Base-by-base conservation (phyloP, 2,888 invertebrate species). In the Megamerina dolium region DNA sequence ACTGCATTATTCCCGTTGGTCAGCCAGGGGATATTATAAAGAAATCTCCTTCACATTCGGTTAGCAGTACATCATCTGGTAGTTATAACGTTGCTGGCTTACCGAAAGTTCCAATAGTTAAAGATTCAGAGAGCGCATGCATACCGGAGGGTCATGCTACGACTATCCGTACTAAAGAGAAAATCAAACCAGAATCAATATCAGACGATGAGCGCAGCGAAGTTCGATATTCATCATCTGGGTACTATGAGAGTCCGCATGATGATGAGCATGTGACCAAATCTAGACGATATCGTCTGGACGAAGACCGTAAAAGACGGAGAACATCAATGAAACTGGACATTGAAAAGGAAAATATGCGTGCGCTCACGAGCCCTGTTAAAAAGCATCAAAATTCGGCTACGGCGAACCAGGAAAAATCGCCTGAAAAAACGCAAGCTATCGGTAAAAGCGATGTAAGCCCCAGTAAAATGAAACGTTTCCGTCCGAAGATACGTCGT, bases 281-380 rank as follows among this genome's bases (percentile, higher is more conserved):
- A 41, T 51, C 53, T 1, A 59, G 70, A n/a, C 61, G 68, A 1
- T 60, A 66, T 41, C 83, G 85, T 77, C 74, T 80, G 34, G 79
- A 82, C 45, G 86, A 87, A 50, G 85, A 85, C 42, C 80, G 82
- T 54, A 77, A 81, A 49, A 75, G 82, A 46, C 79, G 81, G 60
- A 83, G 83, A 70, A 83, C 82, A 62, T 81, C 81, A 17, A 87
- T 88, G 70, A 85, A 83, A 34, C 73, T 88, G 50, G 87, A 89
- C 60, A 87, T 71, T 74, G 81, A 42, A 74, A 78, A 66, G 70
- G 78, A 51, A 74, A 79, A 61, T 74, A 76, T 64, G 77, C 78
- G 66, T 3, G 70, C 72, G 10, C 61, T 79, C 2, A 74, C 77
- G 2, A 76, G 71, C 39, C 70, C 70, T 12, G 62, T 69, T 5